These are phyloP conservation scores for Ectemnius continuus DNA, from an alignment of 2,888 invertebrate genomes.

Conservation along the genomic window DNA sequence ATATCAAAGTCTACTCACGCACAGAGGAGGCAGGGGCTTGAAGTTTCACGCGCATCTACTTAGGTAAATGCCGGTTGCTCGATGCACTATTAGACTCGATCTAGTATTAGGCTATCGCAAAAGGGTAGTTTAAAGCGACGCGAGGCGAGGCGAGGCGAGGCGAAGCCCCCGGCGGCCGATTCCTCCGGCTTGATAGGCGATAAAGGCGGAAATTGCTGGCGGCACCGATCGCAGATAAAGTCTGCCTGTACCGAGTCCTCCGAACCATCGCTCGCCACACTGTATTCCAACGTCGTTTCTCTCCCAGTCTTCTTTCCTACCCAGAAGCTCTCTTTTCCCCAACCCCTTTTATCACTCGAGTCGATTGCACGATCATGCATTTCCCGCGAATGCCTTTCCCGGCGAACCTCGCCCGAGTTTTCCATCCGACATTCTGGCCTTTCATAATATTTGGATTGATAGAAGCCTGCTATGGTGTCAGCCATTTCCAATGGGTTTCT, in stretches of 20 bases:
- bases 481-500: not conserved
- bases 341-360: slow-evolving; percentile 36
- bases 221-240: slow-evolving; percentile 67
- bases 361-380: slow-evolving; percentile 33
- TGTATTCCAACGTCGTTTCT: not conserved
- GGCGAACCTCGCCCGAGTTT: not conserved
- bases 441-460: not conserved
- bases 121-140: slow-evolving; percentile 19
- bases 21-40: not conserved
- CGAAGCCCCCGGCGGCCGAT: slow-evolving; percentile 49
- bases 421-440: not conserved
- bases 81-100: slow-evolving; percentile 22
- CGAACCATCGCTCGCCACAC: slow-evolving; percentile 8
- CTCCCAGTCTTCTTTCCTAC: not conserved
- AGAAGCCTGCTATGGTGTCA: not conserved
- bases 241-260: slow-evolving; percentile 41
- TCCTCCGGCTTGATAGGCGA: slow-evolving; percentile 64
- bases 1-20: no score
- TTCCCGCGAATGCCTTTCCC: slow-evolving; percentile 14
- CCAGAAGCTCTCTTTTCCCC: not conserved
- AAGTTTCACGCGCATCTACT: not conserved
- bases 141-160: not conserved
- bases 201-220: slow-evolving; percentile 69
- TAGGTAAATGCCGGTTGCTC: slow-evolving; percentile 19
- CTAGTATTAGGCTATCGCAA: not conserved